Conservation (phyloP, 1,140 invertebrate species). For the Bombus sibiricus region DNA sequence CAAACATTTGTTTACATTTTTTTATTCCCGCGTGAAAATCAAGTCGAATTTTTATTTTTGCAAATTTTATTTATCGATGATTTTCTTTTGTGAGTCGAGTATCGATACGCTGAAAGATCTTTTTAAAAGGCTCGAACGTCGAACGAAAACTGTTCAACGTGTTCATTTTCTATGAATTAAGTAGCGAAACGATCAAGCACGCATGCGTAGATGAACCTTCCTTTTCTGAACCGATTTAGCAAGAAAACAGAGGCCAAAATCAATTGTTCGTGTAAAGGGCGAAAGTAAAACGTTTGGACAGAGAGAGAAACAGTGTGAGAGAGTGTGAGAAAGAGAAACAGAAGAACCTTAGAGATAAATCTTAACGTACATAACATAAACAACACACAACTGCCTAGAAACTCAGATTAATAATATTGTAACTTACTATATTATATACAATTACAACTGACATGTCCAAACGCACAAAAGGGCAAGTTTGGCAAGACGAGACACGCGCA, state of each 20-base stretch:
- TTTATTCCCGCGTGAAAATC: background rate
- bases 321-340: background rate
- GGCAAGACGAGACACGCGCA: conserved; percentile 64
- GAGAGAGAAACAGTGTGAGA: background rate
- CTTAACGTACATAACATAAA: conserved; percentile 70
- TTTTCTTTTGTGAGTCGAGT: no score
- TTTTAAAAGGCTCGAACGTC: conserved; percentile 33
- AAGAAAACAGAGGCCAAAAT: conserved; percentile 31
- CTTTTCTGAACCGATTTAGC: conserved; percentile 41
- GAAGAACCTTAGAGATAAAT: conserved; percentile 63
- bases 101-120: background rate
- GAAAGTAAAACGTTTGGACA: conserved; percentile 9
- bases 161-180: conserved; percentile 28
- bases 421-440: conserved; percentile 73
- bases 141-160: conserved; percentile 2
- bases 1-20: no score
- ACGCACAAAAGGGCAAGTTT: conserved; percentile 81
- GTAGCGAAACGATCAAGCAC: conserved; percentile 3
- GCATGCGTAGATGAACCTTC: conserved; percentile 27
- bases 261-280: conserved; percentile 9
- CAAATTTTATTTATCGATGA: no score
- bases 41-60: no score
- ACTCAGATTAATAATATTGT: conserved; percentile 76
- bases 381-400: conserved; percentile 80
- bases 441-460: conserved; percentile 78